phyloP scores from a whole-genome alignment of 1,140 invertebrate species.

The Trichoplusia ni region DNA sequence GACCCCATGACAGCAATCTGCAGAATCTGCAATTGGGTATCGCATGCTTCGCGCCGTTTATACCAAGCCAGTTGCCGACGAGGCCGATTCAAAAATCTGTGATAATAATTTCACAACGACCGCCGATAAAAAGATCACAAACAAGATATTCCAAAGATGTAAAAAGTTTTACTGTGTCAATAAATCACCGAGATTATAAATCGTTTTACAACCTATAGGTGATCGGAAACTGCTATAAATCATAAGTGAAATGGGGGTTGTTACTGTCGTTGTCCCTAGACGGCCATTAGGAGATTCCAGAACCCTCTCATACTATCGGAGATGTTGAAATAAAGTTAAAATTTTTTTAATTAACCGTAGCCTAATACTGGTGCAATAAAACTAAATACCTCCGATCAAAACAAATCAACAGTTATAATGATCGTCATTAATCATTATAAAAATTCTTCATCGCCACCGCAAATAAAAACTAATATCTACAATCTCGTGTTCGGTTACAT shows the following conservation, averaged over 20 bases:
- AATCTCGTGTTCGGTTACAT: conserved; percentile 36
- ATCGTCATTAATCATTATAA: conserved; percentile 47
- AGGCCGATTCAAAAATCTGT: conserved; percentile 23
- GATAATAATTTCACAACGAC: conserved; percentile 19
- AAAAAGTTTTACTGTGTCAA: conserved; percentile 58
- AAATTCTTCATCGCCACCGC: conserved; percentile 41
- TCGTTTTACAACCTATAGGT: conserved; percentile 65
- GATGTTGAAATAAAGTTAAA: conserved; percentile 7
- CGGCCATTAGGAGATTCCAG: conserved; percentile 31
- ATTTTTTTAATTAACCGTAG: conserved; percentile 39
- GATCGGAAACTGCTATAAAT: conserved; percentile 64
- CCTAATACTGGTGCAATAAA: conserved; percentile 41
- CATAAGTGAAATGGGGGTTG: conserved; percentile 57
- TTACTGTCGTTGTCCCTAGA: conserved; percentile 31
- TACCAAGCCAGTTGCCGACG: conserved; percentile 35
- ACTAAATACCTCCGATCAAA: conserved; percentile 47
- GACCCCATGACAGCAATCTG: conserved; percentile 48
- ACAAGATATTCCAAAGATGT: conserved; percentile 36
- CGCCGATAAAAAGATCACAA: conserved; percentile 19
- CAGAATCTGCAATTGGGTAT: conserved; percentile 46
- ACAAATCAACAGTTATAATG: conserved; percentile 48
- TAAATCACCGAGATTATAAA: conserved; percentile 72
- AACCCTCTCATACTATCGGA: conserved; percentile 9
- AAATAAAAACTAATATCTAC: conserved; percentile 42
- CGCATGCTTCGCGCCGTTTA: conserved; percentile 37